These are phyloP conservation scores for Linepithema humile DNA, from an alignment of 1,140 invertebrate species.

Conservation along the genomic window DNA sequence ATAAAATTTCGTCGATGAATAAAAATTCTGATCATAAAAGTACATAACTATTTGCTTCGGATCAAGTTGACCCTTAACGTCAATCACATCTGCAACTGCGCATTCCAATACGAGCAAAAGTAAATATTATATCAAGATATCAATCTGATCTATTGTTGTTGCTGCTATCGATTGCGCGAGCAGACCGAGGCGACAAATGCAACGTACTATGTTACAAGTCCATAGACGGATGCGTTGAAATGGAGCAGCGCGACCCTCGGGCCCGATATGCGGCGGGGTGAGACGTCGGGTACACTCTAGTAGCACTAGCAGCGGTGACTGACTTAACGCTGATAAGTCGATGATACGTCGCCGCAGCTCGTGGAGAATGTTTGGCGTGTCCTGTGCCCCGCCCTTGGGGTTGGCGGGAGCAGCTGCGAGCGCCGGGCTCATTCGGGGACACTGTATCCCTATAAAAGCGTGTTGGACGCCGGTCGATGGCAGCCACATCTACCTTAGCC, in stretches of 20 bases:
- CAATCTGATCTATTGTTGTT: slow-evolving; percentile 11
- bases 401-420: slow-evolving; percentile 71
- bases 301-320: slow-evolving; percentile 63
- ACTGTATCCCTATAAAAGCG: slow-evolving; percentile 79
- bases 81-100: not conserved
- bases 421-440: slow-evolving; percentile 51
- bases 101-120: not conserved
- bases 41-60: too few species aligned
- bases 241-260: slow-evolving; percentile 54
- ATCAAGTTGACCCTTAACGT: not conserved
- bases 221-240: slow-evolving; percentile 46
- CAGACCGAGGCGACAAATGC: slow-evolving; percentile 33
- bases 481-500: slow-evolving; percentile 75
- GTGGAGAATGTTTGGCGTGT: slow-evolving; percentile 79
- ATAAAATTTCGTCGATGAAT: not conserved
- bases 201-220: slow-evolving; percentile 14
- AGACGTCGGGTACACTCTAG: slow-evolving; percentile 71
- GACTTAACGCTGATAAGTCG: slow-evolving; percentile 77
- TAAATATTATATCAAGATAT: slow-evolving; percentile 35
- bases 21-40: not conserved
- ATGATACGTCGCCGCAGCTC: slow-evolving; percentile 63
- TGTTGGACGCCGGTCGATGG: slow-evolving; percentile 55
- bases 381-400: slow-evolving; percentile 81
- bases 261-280: slow-evolving; percentile 32
- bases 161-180: not conserved